Evolutionary conservation across 2,113 vertebrate genomes (phyloP).

Genomic region (Drymodes brunneopygia): DNA sequence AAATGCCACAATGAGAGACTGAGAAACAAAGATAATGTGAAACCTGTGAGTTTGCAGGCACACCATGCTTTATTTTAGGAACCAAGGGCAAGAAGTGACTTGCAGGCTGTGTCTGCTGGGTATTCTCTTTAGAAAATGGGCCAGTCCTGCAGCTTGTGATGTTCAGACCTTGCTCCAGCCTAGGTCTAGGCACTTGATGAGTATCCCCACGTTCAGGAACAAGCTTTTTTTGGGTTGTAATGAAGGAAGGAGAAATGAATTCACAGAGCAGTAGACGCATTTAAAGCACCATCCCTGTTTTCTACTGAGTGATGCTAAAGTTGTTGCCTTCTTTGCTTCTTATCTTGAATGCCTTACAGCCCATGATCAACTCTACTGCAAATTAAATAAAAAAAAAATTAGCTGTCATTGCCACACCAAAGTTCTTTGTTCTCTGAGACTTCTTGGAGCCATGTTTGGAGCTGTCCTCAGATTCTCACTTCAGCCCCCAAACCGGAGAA

Average conservation of each 20-base stretch:
- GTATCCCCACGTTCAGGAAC: not conserved
- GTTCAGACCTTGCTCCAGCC: not conserved
- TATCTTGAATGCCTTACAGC: not conserved
- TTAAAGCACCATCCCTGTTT: not conserved
- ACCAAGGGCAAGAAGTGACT: not conserved
- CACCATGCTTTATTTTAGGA: not conserved
- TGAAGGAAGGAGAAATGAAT: not conserved
- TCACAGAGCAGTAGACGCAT: not conserved
- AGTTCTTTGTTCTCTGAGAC: not conserved
- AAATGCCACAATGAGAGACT: not conserved
- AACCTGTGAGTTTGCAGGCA: not conserved
- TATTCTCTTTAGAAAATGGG: not conserved
- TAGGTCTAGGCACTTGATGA: not conserved
- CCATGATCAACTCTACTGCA: not conserved
- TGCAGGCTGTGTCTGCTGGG: not conserved
- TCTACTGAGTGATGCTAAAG: not conserved
- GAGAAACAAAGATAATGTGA: not conserved
- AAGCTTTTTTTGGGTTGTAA: not conserved
- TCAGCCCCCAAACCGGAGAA: not conserved
- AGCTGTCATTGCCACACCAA: not conserved
- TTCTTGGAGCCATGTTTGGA: not conserved
- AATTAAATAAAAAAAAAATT: not conserved
- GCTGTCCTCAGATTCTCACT: not conserved
- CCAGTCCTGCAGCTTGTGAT: not conserved
- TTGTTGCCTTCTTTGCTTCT: not conserved